Percentiles rank a stretch among this genome's conserved stretches.
Evolutionary conservation across 2,113 vertebrate genomes (phyloP).

Genomic region (Cynopterus brachyotis): DNA sequence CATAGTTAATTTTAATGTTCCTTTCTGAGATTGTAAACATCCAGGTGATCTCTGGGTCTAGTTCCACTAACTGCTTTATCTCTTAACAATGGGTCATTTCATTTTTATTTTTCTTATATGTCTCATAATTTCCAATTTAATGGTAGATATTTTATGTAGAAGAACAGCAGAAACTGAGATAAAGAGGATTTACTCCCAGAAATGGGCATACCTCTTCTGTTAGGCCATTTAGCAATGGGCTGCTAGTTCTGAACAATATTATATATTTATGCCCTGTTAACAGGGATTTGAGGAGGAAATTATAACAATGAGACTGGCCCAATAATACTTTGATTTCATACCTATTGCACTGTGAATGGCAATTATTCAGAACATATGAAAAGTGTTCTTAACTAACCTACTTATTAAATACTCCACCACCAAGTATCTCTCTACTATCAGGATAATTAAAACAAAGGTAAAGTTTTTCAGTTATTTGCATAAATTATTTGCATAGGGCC

Average conservation of each 20-base stretch:
- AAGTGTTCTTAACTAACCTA: not conserved
- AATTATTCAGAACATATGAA: conserved; percentile 13
- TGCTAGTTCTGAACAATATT: not conserved
- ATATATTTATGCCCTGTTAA: not conserved
- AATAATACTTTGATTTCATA: not conserved
- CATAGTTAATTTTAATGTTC: not conserved
- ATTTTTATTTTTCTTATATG: not conserved
- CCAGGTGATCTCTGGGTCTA: not conserved
- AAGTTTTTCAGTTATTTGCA: not conserved
- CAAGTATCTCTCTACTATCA: not conserved
- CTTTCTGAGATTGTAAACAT: not conserved
- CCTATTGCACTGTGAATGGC: not conserved
- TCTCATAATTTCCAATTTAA: conserved; percentile 17
- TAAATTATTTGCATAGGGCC: conserved; percentile 22
- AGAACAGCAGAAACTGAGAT: not conserved
- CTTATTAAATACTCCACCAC: not conserved
- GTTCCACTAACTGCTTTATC: not conserved
- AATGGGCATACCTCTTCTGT: not conserved
- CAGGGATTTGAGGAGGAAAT: conserved; percentile 13
- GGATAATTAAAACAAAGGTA: not conserved
- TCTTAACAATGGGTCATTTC: not conserved
- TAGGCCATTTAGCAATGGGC: not conserved
- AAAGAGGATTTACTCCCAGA: not conserved
- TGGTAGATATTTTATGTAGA: not conserved
- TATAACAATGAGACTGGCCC: not conserved